Conservation (phyloP, 2,888 invertebrate species). For the Sarcophaga subvicina region DNA sequence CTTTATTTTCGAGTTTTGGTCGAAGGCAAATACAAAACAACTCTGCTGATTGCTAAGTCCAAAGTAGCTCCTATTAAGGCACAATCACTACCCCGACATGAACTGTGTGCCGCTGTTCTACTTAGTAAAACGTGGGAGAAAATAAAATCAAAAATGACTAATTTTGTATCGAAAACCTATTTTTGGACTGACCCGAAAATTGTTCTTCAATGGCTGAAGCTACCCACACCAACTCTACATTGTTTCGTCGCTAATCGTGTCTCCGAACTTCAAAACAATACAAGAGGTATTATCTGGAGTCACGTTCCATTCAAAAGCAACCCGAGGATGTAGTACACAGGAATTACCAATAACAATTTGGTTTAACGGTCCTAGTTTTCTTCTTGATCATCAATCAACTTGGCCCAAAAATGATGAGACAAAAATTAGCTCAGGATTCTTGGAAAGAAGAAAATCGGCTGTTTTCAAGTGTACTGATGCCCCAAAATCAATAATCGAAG, state of each 20-base stretch:
- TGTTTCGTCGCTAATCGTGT: slow-evolving; percentile 66
- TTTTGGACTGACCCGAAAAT: slow-evolving; percentile 43
- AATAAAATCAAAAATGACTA: slow-evolving; percentile 2
- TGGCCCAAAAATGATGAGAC: background rate
- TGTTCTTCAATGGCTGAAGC: slow-evolving; percentile 24
- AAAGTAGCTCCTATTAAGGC: slow-evolving; percentile 67
- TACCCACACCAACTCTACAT: slow-evolving; percentile 47
- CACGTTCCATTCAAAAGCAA: slow-evolving; percentile 51
- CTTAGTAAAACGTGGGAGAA: slow-evolving; percentile 37
- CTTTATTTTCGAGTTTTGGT: slow-evolving; percentile 38
- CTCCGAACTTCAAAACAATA: slow-evolving; percentile 55
- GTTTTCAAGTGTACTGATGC: too few species aligned
- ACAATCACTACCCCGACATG: slow-evolving; percentile 59
- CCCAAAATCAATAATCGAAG: slow-evolving; percentile 5
- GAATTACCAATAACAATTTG: slow-evolving; percentile 23
- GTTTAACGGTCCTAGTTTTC: slow-evolving; percentile 56
- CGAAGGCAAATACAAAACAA: slow-evolving; percentile 17
- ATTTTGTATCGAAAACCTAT: background rate
- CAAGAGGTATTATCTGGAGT: slow-evolving; percentile 23
- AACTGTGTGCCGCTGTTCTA: slow-evolving; percentile 61
- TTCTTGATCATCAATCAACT: slow-evolving; percentile 8
- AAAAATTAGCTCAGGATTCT: background rate
- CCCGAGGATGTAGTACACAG: slow-evolving; percentile 41
- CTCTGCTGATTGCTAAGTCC: slow-evolving; percentile 62
- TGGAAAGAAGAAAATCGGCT: background rate